phyloP scores from a whole-genome alignment of 2,888 invertebrate species.

The Acrocyrtus sp. region DNA sequence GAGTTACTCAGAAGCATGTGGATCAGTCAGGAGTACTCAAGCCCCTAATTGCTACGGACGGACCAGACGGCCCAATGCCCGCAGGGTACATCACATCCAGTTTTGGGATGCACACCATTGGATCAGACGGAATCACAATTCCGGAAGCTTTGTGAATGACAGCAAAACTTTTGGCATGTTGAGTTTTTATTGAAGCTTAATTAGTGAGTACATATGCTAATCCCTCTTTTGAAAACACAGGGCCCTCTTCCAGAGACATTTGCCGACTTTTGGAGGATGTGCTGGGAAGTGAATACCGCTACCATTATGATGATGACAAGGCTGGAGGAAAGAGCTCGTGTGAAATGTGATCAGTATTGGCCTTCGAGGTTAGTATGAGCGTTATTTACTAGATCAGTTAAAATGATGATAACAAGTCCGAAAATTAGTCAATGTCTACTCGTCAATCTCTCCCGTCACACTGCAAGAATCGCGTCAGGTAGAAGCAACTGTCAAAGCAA shows the following conservation, averaged over 20 bases:
- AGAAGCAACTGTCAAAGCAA: too few species aligned
- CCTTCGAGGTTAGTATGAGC: too few species aligned
- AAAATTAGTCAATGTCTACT: too few species aligned
- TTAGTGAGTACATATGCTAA: too few species aligned
- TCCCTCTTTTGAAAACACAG: too few species aligned
- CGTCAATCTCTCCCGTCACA: too few species aligned
- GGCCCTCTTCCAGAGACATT: slow-evolving; percentile 98
- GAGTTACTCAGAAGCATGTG: slow-evolving; percentile 90
- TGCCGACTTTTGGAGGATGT: slow-evolving; percentile 99
- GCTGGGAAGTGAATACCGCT: slow-evolving; percentile 95
- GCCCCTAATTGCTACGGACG: slow-evolving; percentile 78
- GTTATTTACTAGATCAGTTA: too few species aligned
- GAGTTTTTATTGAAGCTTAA: too few species aligned
- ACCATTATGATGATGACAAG: slow-evolving; percentile 99
- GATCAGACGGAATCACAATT: slow-evolving; percentile 56
- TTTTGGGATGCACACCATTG: slow-evolving; percentile 68
- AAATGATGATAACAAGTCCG: too few species aligned
- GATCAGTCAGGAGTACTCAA: slow-evolving; percentile 91
- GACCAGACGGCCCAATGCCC: slow-evolving; percentile 65
- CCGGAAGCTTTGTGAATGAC: slow-evolving; percentile 39
- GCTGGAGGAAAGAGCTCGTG: slow-evolving; percentile 94
- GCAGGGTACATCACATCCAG: slow-evolving; percentile 66
- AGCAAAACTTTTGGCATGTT: too few species aligned
- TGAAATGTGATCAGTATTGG: slow-evolving; percentile 99
- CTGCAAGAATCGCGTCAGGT: too few species aligned